Base-by-base conservation (phyloP, 2,888 invertebrate species). In the Globia sparganii region DNA sequence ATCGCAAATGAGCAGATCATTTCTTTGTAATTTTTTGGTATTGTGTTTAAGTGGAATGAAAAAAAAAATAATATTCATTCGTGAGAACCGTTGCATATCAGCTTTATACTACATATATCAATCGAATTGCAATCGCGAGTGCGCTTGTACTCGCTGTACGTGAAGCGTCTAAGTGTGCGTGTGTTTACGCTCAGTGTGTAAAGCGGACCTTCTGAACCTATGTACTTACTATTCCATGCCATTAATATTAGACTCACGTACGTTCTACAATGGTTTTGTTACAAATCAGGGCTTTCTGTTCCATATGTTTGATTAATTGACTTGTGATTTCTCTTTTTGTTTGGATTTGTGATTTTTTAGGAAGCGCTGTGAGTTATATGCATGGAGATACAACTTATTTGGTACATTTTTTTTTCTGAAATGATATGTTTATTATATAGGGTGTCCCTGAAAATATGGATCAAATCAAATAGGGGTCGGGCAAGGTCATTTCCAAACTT, bases 221-320 rank as follows among this genome's bases (percentile, higher is more conserved):
- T n/a, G n/a, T n/a, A 11, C 1, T 15, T 53, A 25, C 49, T 31
- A 34, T 21, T n/a, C 15, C 2, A 25, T 43, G 4, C 21, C 59
- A 80, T 85, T 85, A 69, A 75, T 71, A 85, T 74, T 74, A 31
- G n/a, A 71, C 73, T 74, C 83, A 85, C 85, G 83, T 76, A 61
- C 64, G 40, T 56, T 69, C 46, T 71, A 68, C 67, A 71, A 68
- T 74, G 73, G 70, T 53, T 46, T 81, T 65, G 71, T 62, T 71
- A 80, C 70, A 59, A 73, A 68, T 81, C 76, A 62, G 43, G 67
- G 46, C 49, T 58, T 37, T 25, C 21, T 69, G 53, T 79, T 65
- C 31, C 18, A 28, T 64, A 49, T 70, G 62, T 84, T 46, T 79
- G 59, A 79, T 73, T 82, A 76, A 79, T 83, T 58, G 62, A 70